phyloP scores from a whole-genome alignment of 2,797 vertebrate species.

The Danio choprae region DNA sequence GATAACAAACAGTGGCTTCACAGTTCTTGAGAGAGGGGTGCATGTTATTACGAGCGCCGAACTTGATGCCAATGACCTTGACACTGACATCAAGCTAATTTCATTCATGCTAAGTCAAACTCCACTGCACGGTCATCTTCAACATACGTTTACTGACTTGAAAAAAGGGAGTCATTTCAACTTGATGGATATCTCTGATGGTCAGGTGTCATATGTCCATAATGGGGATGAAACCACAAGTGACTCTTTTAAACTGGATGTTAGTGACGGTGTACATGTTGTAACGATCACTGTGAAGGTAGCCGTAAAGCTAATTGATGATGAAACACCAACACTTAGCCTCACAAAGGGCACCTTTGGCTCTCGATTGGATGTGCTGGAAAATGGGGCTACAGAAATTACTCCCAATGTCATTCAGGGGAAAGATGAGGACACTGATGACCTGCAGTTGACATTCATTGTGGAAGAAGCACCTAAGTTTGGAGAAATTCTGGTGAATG shows the following conservation, averaged over 20 bases:
- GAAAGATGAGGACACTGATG: constrained; percentile 84
- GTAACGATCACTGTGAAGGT: constrained; percentile 89
- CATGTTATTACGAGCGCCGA: constrained; percentile 83
- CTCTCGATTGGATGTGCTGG: constrained; percentile 89
- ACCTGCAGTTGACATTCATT: constrained; percentile 90
- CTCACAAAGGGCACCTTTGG: constrained; percentile 85
- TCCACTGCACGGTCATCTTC: constrained; percentile 85
- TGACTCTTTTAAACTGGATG: constrained; percentile 87
- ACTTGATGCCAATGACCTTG: constrained; percentile 84
- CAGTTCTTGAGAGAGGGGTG: constrained; percentile 81
- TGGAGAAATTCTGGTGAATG: constrained; percentile 88
- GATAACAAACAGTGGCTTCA: constrained; percentile 93
- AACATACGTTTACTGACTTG: constrained; percentile 77
- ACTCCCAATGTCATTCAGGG: constrained; percentile 89
- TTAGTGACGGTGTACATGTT: constrained; percentile 89
- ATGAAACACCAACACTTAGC: constrained; percentile 80
- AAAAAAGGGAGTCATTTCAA: constrained; percentile 80
- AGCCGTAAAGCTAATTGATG: constrained; percentile 83
- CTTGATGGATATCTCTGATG: constrained; percentile 83
- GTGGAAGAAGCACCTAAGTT: constrained; percentile 83
- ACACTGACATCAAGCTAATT: constrained; percentile 84
- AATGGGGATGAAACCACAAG: constrained; percentile 81
- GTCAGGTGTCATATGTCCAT: constrained; percentile 86
- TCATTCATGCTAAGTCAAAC: constrained; percentile 85
- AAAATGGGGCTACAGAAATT: constrained; percentile 91